Evolutionary conservation across 2,113 vertebrate genomes (phyloP).

Genomic region (Perognathus longimembris): DNA sequence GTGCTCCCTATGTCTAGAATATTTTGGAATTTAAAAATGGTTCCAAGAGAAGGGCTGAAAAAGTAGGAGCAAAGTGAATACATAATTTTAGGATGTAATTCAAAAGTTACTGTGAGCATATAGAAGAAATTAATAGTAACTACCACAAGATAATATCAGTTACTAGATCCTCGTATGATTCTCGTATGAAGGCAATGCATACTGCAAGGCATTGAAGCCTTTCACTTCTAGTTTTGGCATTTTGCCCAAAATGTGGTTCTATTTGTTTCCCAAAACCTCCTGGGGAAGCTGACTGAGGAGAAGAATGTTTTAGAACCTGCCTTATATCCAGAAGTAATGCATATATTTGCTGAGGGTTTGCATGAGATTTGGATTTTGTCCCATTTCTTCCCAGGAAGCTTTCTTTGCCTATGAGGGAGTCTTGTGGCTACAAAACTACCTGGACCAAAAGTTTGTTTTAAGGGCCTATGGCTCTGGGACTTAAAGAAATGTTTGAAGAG

Average conservation of each 20-base stretch:
- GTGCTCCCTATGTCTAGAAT: neutral
- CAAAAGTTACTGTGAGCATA: neutral
- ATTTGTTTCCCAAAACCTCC: neutral
- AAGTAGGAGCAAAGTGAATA: neutral
- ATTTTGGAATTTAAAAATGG: conserved; percentile 16
- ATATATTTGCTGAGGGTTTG: conserved; percentile 19
- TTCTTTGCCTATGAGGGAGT: neutral
- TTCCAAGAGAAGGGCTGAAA: neutral
- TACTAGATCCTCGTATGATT: neutral
- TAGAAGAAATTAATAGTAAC: neutral
- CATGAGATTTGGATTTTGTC: conserved; percentile 45
- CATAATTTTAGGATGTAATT: neutral
- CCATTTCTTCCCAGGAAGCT: conserved; percentile 29
- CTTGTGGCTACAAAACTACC: conserved; percentile 59
- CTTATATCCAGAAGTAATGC: conserved; percentile 3
- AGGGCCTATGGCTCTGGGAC: conserved; percentile 52
- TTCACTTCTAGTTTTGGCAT: neutral
- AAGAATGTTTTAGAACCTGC: neutral
- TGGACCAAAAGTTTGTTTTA: conserved; percentile 66
- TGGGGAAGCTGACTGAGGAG: neutral
- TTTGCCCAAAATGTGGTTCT: neutral
- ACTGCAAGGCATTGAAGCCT: too few species aligned
- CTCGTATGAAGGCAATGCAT: neutral
- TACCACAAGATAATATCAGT: neutral
- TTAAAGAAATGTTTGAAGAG: conserved; percentile 64